Conservation (phyloP, 2,113 vertebrate genomes). For the Lamprologus sp. region DNA sequence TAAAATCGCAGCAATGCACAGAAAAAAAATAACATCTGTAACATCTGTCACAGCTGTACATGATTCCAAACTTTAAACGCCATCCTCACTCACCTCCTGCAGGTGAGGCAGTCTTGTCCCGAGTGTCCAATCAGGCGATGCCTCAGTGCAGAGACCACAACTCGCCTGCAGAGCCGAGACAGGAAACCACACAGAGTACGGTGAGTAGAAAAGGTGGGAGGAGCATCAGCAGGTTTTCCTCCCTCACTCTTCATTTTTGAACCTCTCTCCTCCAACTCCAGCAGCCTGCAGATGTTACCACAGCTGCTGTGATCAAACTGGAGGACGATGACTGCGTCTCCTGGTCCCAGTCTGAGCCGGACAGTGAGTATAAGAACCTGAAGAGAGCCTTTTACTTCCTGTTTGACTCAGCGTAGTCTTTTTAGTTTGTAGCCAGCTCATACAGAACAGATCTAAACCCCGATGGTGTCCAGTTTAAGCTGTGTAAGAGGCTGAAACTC, state of each 20-base stretch:
- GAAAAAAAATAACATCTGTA: background rate
- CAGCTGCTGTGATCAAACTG: conserved; percentile 31
- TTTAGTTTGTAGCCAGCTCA: background rate
- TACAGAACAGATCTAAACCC: background rate
- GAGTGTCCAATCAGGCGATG: background rate
- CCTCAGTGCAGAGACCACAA: background rate
- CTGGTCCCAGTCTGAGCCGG: conserved; percentile 13
- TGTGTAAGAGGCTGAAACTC: fast-evolving
- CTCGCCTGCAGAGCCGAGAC: background rate
- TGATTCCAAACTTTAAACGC: background rate
- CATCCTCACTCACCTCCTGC: background rate
- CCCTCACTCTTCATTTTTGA: fast-evolving
- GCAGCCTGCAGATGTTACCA: background rate
- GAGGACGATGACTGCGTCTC: conserved; percentile 31
- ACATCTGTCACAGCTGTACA: background rate
- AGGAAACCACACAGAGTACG: background rate
- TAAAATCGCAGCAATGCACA: background rate
- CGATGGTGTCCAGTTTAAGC: background rate
- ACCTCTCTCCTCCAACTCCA: background rate
- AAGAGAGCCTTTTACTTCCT: fast-evolving
- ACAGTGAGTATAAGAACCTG: background rate
- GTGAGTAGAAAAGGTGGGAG: background rate
- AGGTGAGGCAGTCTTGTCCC: background rate
- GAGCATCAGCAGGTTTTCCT: background rate
- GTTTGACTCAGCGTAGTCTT: background rate